Conservation (phyloP, 2,888 invertebrate genomes). For the Caenorhabditis imperialis region DNA sequence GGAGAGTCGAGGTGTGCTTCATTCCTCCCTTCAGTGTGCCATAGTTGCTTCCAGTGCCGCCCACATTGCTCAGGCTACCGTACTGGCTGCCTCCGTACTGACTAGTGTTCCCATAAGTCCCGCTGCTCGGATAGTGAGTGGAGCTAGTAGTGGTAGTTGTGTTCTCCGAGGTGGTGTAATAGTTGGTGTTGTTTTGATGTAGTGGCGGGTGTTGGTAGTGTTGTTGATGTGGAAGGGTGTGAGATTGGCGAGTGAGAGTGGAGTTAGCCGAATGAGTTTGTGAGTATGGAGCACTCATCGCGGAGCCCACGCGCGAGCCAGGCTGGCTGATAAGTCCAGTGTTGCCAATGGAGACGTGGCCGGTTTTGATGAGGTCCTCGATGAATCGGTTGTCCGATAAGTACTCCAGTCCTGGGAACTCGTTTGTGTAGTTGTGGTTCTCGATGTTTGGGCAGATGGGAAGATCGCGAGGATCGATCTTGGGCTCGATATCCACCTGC, state of each 20-base stretch:
- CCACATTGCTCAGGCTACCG: slow-evolving; percentile 43
- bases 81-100: slow-evolving; percentile 36
- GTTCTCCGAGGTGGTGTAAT: slow-evolving; percentile 47
- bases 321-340: slow-evolving; percentile 54
- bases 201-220: slow-evolving; percentile 28
- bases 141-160: slow-evolving; percentile 22
- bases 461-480: slow-evolving; percentile 45
- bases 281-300: slow-evolving; percentile 40
- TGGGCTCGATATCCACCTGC: slow-evolving; percentile 32
- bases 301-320: slow-evolving; percentile 40
- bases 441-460: slow-evolving; percentile 56
- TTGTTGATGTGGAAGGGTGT: slow-evolving; percentile 42
- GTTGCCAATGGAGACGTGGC: slow-evolving; percentile 45
- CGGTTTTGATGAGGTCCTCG: slow-evolving; percentile 52
- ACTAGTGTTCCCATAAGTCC: slow-evolving; percentile 31
- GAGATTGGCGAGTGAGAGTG: slow-evolving; percentile 35
- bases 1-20: slow-evolving; percentile 49
- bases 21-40: slow-evolving; percentile 49
- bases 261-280: slow-evolving; percentile 34
- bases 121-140: slow-evolving; percentile 24
- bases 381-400: slow-evolving; percentile 57
- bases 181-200: slow-evolving; percentile 45
- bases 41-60: slow-evolving; percentile 40
- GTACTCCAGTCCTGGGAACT: slow-evolving; percentile 63
- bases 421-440: slow-evolving; percentile 56